Evolutionary conservation across 2,888 invertebrate species (phyloP).

Genomic region (Xestia ashworthii): DNA sequence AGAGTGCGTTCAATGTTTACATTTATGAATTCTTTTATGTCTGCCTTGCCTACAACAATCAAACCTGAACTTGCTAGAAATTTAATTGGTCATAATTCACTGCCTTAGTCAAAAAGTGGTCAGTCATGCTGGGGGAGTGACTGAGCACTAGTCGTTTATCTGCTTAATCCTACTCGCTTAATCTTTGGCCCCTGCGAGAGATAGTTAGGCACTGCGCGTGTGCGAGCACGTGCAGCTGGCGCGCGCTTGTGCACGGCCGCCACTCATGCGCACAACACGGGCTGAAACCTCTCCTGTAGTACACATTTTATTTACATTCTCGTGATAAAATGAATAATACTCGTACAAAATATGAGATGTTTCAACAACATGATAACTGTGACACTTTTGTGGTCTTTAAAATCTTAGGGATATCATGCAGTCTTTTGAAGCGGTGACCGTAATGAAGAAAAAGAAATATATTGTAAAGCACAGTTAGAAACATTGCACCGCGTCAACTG

Average conservation of each 20-base stretch:
- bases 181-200: conserved; percentile 31
- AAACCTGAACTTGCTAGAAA: neutral
- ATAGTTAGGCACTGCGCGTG: conserved; percentile 2
- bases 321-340: neutral
- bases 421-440: too few relatives aligned
- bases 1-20: neutral
- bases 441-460: neutral
- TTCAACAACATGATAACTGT: neutral
- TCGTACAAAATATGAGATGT: neutral
- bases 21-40: too few relatives aligned
- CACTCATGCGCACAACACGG: conserved; percentile 8
- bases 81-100: neutral
- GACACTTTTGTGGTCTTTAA: neutral
- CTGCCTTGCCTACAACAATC: neutral
- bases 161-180: conserved; percentile 3
- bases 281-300: neutral
- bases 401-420: neutral
- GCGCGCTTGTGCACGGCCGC: neutral
- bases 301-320: neutral
- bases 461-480: neutral
- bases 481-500: neutral
- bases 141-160: conserved; percentile 6
- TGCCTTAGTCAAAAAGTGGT: neutral
- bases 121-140: neutral
- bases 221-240: conserved; percentile 17